Conservation (phyloP, 1,140 invertebrate species). For the Ceratosolen solmsi region DNA sequence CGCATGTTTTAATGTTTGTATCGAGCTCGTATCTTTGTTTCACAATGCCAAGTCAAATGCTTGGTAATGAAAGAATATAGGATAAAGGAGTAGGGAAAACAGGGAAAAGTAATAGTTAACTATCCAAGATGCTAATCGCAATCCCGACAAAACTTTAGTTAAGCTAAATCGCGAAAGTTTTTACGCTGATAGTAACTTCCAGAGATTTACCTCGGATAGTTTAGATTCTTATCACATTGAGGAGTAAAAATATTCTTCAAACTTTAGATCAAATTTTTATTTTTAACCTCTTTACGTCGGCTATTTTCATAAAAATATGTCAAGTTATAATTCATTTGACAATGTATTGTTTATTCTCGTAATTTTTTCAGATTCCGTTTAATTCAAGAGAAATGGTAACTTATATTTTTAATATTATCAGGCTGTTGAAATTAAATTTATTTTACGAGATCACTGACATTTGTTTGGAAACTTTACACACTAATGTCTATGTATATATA, state of each 20-base stretch:
- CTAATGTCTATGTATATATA: no score
- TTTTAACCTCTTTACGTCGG: not conserved
- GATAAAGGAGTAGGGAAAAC: not conserved
- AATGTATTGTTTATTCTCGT: no score
- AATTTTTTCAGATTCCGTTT: no score
- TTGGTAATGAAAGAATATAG: not conserved
- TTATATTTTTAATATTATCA: no score
- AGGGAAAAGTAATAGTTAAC: not conserved
- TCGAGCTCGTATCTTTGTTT: not conserved
- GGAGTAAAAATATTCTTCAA: not conserved
- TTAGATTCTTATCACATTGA: not conserved
- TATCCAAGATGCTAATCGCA: conserved; percentile 28
- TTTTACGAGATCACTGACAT: no score
- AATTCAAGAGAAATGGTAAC: no score
- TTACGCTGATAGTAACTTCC: not conserved
- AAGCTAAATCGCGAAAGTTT: conserved; percentile 20
- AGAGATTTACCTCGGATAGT: conserved; percentile 5
- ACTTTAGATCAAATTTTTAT: conserved; percentile 18
- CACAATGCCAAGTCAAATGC: not conserved
- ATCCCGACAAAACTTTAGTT: not conserved
- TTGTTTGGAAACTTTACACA: no score
- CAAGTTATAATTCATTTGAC: not conserved
- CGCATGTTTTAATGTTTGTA: not conserved
- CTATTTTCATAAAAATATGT: not conserved
- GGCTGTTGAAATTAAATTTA: no score